Conservation (phyloP, 2,888 invertebrate genomes). For the Ecdyonurus torrentis region DNA sequence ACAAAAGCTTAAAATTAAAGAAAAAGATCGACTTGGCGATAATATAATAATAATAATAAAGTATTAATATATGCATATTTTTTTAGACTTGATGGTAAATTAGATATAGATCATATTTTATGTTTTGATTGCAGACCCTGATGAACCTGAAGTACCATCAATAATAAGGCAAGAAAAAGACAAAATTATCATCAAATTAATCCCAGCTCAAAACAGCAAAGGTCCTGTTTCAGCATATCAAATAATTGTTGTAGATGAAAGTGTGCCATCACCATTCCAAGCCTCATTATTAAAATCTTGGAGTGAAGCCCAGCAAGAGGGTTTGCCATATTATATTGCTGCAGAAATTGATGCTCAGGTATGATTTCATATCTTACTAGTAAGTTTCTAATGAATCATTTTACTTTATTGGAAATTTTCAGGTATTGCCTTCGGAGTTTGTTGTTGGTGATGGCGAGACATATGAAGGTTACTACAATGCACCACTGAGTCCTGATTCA, state of each 20-base stretch:
- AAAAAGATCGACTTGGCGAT: no score
- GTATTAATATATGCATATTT: no score
- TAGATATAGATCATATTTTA: no score
- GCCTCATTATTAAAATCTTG: constrained; percentile 43
- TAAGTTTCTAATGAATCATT: neutral
- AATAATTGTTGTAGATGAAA: constrained; percentile 52
- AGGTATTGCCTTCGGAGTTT: constrained; percentile 46
- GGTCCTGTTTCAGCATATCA: constrained; percentile 63
- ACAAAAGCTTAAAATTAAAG: neutral
- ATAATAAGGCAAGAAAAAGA: constrained; percentile 41
- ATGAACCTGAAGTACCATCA: constrained; percentile 44
- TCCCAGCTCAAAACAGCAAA: constrained; percentile 50
- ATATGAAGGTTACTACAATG: constrained; percentile 63
- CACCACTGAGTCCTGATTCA: constrained; percentile 42
- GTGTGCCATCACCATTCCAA: constrained; percentile 37
- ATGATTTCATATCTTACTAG: constrained; percentile 15
- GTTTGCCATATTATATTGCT: constrained; percentile 62
- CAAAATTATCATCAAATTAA: constrained; percentile 47
- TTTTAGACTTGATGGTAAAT: no score
- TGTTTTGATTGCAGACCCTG: constrained; percentile 37
- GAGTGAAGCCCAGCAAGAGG: constrained; percentile 45
- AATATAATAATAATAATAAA: no score
- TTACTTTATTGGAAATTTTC: no score
- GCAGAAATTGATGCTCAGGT: constrained; percentile 56
- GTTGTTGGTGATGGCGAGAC: constrained; percentile 55